A percentile compares a stretch with the other conserved stretches of the same genome.
These are phyloP conservation scores for Brevimyrus niger DNA, from an alignment of 2,113 vertebrate genomes.

Conservation along the genomic window DNA sequence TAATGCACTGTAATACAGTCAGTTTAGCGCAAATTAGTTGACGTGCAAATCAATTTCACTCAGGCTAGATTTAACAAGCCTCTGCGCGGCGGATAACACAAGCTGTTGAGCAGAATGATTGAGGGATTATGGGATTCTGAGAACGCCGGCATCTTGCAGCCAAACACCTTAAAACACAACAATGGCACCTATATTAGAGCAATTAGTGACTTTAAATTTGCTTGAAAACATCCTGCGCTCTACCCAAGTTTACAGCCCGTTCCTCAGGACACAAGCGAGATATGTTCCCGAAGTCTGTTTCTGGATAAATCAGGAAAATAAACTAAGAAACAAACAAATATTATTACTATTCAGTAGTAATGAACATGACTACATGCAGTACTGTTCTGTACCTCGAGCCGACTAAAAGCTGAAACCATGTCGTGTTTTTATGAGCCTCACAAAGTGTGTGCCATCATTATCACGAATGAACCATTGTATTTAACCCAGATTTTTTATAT, in stretches of 20 bases:
- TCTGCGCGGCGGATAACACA: not conserved
- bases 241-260: not conserved
- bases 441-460: not conserved
- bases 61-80: not conserved
- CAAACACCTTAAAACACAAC: not conserved
- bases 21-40: conserved; percentile 2
- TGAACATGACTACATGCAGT: not conserved
- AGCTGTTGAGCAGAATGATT: not conserved
- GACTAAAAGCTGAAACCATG: not conserved
- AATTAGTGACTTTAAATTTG: not conserved
- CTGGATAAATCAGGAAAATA: not conserved
- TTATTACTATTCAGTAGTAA: not conserved
- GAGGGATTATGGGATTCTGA: not conserved
- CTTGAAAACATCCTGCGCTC: not conserved
- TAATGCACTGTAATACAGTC: not conserved
- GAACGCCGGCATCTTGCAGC: not conserved
- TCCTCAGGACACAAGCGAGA: not conserved
- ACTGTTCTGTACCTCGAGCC: not conserved
- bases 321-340: not conserved
- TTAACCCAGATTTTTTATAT: not conserved
- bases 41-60: conserved; percentile 1
- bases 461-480: not conserved
- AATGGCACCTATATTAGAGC: not conserved
- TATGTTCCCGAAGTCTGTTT: not conserved
- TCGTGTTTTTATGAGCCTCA: not conserved